A percentile compares a stretch with the other conserved stretches of the same genome.
Conservation (phyloP, 2,888 invertebrate species). For the Lithosia quadra region DNA sequence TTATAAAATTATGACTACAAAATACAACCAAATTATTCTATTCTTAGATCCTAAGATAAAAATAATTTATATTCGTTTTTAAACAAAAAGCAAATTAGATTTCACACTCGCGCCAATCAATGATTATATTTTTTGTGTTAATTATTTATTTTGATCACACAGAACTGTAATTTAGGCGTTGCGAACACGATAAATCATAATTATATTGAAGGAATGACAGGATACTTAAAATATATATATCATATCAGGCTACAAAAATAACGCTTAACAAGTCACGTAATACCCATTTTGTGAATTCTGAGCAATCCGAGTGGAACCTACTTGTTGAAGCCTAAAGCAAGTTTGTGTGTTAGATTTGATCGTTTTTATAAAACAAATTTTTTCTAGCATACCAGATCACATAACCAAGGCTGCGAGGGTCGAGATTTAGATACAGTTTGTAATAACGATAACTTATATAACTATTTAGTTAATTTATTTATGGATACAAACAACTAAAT, state of each 20-base stretch:
- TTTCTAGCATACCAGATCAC: neutral
- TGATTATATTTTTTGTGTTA: slow-evolving; percentile 19
- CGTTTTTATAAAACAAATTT: neutral
- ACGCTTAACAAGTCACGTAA: neutral
- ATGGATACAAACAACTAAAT: too few relatives aligned
- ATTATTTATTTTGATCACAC: slow-evolving; percentile 28
- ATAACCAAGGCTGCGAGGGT: neutral
- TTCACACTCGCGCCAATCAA: slow-evolving; percentile 15
- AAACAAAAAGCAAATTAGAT: slow-evolving; percentile 15
- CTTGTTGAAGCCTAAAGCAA: neutral
- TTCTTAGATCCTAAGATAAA: slow-evolving; percentile 32
- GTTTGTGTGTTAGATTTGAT: neutral
- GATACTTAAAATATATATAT: neutral
- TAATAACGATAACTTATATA: too few relatives aligned
- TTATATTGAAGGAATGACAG: slow-evolving; percentile 22
- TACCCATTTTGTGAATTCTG: neutral
- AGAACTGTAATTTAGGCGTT: slow-evolving; percentile 23
- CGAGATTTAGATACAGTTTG: too few relatives aligned
- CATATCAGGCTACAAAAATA: slow-evolving; percentile 1
- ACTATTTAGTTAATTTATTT: too few relatives aligned
- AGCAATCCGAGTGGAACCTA: neutral
- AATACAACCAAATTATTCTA: slow-evolving; percentile 21
- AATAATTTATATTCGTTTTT: slow-evolving; percentile 22
- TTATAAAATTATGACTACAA: neutral
- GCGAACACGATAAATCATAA: slow-evolving; percentile 28